A percentile compares a stretch with the other conserved stretches of the same genome.
Conservation (phyloP, 2,113 vertebrate genomes). For the Ahaetulla prasina region DNA sequence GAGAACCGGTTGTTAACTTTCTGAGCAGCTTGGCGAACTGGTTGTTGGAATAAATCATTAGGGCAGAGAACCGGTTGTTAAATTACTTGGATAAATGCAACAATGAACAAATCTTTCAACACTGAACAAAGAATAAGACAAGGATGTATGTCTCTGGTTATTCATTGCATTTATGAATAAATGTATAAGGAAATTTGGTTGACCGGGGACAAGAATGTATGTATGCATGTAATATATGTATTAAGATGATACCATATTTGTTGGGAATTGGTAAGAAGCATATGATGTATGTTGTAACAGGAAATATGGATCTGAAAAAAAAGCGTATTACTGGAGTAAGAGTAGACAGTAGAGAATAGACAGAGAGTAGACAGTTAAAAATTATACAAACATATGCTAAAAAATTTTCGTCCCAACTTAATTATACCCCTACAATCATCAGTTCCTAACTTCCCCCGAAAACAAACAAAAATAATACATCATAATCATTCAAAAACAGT, state of each 20-base stretch:
- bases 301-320: background rate
- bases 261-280: background rate
- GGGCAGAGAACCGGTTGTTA: no score
- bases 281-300: background rate
- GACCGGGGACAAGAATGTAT: background rate
- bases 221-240: background rate
- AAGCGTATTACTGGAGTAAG: background rate
- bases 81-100: background rate
- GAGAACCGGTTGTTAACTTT: no score
- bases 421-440: no score
- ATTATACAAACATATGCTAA: no score
- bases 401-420: no score
- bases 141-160: background rate
- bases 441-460: no score
- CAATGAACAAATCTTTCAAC: background rate
- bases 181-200: background rate
- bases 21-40: no score
- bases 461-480: no score
- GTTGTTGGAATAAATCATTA: no score
- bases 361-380: no score
- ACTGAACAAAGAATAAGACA: background rate
- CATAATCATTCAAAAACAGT: no score
- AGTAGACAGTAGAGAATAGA: no score
- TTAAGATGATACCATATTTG: background rate
- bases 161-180: background rate